Base-by-base conservation (phyloP, 2,888 invertebrate genomes). In the Aleiodes leptofemur region DNA sequence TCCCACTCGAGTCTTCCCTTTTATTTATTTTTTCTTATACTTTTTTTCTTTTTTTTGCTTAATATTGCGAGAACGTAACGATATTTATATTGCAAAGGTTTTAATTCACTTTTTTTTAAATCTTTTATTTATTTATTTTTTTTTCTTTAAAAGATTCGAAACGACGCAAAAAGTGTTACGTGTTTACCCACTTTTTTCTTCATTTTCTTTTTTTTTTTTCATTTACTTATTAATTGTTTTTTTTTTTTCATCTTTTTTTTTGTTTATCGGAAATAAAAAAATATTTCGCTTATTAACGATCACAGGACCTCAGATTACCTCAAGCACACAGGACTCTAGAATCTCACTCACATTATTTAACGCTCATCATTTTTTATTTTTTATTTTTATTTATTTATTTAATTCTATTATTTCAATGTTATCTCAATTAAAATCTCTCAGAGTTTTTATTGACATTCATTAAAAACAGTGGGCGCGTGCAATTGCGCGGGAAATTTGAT, bases 21-120 rank as follows among this genome's bases (percentile, higher is more conserved):
- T 77, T 78, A 74, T 77, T 77, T 78, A 74, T 73, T 69, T 61
- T 29, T 76, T 57, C 16, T 73, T 38, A 50, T 50, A 71, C 55
- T 75, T 74, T 78, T 80, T 76, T 43, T 43, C 8, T 81, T 84
- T 4, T 85, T 85, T 43, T 43, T 43, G 85, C 86, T 88, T 88
- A 88, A 86, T 88, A 89, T 89, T 88, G 89, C 89, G 88, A 89
- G 89, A 89, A 89, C 88, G 88, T 88, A 89, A 89, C 86, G 88
- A 84, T 88, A 78, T 80, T 77, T 79, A 88, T 88, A 88, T 88
- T 89, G 88, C 88, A 88, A 89, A 88, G 85, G 80, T 81, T 75
- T 80, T 78, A 73, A 69, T 76, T 34, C 34, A 34, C 34, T 34
- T 34, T 34, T 34, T 34, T 34, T 79, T 78, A 23, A 23, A 23